Evolutionary conservation across 2,113 vertebrate species (phyloP).

Genomic region (Fulica atra): DNA sequence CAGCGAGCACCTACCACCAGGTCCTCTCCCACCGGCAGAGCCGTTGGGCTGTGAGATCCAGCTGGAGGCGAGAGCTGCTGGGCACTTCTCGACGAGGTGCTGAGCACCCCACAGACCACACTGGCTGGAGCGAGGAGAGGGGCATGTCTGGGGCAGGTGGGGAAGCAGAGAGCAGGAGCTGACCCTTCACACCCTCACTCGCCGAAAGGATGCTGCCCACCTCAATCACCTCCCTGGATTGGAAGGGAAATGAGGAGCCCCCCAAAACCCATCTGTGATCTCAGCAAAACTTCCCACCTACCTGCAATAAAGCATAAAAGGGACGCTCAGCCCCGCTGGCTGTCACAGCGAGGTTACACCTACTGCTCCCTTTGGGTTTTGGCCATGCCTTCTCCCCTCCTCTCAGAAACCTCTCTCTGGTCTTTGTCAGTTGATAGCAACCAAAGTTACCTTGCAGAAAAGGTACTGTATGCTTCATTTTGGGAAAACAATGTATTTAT

Average conservation of each 20-base stretch:
- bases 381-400: neutral
- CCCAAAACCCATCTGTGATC: neutral
- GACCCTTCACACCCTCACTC: neutral
- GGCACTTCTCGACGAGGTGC: accelerated
- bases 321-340: neutral
- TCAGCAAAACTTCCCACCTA: slow-evolving; percentile 27
- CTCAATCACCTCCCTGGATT: neutral
- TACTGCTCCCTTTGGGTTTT: neutral
- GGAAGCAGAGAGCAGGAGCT: neutral
- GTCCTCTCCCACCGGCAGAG: neutral
- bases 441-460: slow-evolving; percentile 60
- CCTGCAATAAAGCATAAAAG: neutral
- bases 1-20: accelerated
- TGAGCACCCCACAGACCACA: neutral
- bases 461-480: slow-evolving; percentile 48
- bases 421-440: slow-evolving; percentile 38
- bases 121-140: neutral
- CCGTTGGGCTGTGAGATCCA: neutral
- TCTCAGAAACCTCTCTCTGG: slow-evolving; percentile 1
- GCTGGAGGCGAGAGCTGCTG: neutral
- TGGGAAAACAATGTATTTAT: slow-evolving; percentile 56
- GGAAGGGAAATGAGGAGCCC: neutral
- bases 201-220: neutral
- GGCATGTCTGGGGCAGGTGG: accelerated
- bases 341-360: neutral